Base-by-base conservation (phyloP, 1,140 invertebrate genomes). In the Microplitis mediator region DNA sequence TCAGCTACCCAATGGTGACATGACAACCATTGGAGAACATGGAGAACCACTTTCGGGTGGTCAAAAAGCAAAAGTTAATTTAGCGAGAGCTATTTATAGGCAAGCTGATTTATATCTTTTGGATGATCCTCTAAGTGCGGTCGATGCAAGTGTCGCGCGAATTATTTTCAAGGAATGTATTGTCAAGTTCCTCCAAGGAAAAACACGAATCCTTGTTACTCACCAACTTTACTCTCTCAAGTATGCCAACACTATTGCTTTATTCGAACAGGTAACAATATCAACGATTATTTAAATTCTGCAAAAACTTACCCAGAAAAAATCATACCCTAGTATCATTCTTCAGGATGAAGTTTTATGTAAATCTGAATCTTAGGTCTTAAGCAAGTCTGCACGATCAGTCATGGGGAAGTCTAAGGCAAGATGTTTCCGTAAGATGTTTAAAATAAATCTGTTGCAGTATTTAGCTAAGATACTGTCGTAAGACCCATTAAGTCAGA, bases 1-100 rank as follows among this genome's bases (percentile, higher is more conserved):
- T 72, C 91, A 94, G 77, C 91, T 98, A 77, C 91, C 94, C 0
- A 90, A 92, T 77, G 92, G 94, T 16, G 95, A 97, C 82, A 88
- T 91, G 81, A 96, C 95, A 3, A 81, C 95, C 51, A 95, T 98
- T 16, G 85, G 84, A 0, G 95, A 97, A 83, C 89, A 93, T 72
- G 96, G 95, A 54, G 91, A 93, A 0, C 92, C 92, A 5, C 86
- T 97, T 3, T 96, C 95, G 66, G 95, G 95, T 8, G 95, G 95
- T 36, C 95, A 97, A 85, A 91, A 92, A 72, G 95, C 95, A 23
- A 89, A 95, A 78, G 92, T 98, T 14, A 96, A 93, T 87, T 88
- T 96, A 62, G 95, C 94, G 0, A 89, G 94, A 71, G 92, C 93
- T 5, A 89, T 94, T 45, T 94, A 94, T 76, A 91, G 89, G 79